Conservation (phyloP, 2,113 vertebrate genomes). For the Sclerurus mexicanus region DNA sequence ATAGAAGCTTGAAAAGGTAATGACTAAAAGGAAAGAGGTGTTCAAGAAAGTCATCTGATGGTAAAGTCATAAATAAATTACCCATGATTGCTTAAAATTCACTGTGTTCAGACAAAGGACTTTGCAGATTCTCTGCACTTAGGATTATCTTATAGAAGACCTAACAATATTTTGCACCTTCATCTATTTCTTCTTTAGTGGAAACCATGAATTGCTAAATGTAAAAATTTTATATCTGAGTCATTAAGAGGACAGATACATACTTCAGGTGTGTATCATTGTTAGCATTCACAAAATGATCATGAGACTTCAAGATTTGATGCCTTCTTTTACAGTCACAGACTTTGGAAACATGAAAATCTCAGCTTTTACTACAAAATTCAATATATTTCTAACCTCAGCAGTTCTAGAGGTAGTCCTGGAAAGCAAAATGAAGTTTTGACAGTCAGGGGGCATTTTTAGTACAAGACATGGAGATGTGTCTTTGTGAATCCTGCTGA, state of each 20-base stretch:
- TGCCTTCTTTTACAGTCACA: neutral
- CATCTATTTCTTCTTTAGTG: neutral
- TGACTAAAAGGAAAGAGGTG: neutral
- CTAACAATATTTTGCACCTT: neutral
- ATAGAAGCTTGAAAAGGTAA: neutral
- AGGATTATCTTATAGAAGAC: neutral
- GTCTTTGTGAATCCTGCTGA: neutral
- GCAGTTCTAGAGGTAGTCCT: neutral
- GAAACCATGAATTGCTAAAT: neutral
- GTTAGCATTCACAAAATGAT: neutral
- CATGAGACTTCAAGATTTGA: neutral
- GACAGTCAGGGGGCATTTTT: neutral
- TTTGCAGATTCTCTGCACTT: neutral
- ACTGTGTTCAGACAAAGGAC: neutral
- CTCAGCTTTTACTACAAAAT: neutral
- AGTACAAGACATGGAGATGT: neutral
- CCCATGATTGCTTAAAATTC: neutral
- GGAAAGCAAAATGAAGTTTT: neutral
- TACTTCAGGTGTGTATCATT: neutral
- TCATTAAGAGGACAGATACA: neutral
- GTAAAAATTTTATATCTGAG: neutral
- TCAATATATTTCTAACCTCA: neutral
- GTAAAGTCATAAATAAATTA: neutral
- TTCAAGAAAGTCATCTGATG: neutral
- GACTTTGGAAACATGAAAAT: neutral